Evolutionary conservation across 2,113 vertebrate species (phyloP).

Genomic region (Trogon surrucura): DNA sequence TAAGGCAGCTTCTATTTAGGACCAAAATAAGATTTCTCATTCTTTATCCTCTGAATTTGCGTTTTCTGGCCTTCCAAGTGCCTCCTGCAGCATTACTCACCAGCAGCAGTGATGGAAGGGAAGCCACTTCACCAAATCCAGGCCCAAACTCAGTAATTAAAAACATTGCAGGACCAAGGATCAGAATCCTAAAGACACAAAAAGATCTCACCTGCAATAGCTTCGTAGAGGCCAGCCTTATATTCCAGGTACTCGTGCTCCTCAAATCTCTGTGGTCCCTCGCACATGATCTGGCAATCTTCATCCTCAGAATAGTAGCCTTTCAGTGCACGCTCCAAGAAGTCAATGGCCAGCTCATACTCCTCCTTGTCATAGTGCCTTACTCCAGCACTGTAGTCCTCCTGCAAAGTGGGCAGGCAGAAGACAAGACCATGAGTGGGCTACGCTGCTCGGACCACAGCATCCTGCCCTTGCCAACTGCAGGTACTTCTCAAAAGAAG

Average conservation of each 20-base stretch:
- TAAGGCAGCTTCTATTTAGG: background rate
- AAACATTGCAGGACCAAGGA: background rate
- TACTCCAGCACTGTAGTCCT: conserved; percentile 83
- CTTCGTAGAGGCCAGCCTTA: conserved; percentile 86
- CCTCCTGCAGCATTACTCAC: background rate
- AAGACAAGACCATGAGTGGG: background rate
- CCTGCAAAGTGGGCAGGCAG: conserved; percentile 70
- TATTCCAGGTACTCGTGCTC: conserved; percentile 85
- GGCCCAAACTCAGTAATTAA: background rate
- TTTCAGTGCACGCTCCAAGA: conserved; percentile 86
- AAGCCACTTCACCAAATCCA: background rate
- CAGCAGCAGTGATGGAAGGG: background rate
- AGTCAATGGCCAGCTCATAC: conserved; percentile 76
- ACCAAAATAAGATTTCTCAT: background rate
- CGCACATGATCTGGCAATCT: conserved; percentile 88
- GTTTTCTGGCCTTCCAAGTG: background rate
- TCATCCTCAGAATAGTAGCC: conserved; percentile 87
- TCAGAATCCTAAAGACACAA: background rate
- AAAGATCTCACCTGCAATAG: conserved; percentile 88
- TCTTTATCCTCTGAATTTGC: background rate
- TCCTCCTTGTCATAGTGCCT: conserved; percentile 84
- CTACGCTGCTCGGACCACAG: background rate
- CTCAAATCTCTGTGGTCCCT: conserved; percentile 88
- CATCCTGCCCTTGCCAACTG: background rate
- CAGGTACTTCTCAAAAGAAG: background rate